Percentiles rank a stretch among this genome's conserved stretches.
Evolutionary conservation across 2,113 vertebrate genomes (phyloP).

Genomic region (Oryzias javanicus): DNA sequence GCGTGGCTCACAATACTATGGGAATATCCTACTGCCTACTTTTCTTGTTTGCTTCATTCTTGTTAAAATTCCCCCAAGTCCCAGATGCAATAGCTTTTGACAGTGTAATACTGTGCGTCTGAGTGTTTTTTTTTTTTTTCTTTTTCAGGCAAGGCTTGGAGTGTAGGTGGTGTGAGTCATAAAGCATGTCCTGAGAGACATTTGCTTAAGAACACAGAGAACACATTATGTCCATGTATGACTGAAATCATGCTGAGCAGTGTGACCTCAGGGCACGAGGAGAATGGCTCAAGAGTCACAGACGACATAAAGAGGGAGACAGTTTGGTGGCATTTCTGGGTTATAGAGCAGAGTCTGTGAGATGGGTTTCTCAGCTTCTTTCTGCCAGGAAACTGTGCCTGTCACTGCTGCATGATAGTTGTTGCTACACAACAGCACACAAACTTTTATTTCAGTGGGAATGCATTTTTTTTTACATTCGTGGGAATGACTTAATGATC

Average conservation of each 20-base stretch:
- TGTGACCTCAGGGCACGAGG: conserved; percentile 30
- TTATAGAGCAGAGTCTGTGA: conserved; percentile 25
- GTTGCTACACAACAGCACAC: conserved; percentile 12
- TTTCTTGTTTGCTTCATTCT: conserved; percentile 44
- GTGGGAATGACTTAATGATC: not conserved
- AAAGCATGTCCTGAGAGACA: conserved; percentile 57
- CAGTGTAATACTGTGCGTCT: conserved; percentile 50
- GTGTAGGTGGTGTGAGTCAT: conserved; percentile 73
- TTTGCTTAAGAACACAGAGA: conserved; percentile 53
- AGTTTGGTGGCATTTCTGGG: conserved; percentile 47
- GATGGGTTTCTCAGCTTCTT: conserved; percentile 3
- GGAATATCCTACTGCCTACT: conserved; percentile 40
- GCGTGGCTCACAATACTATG: conserved; percentile 48
- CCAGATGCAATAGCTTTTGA: conserved; percentile 38
- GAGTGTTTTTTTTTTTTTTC: conserved; percentile 23
- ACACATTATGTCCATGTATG: conserved; percentile 54
- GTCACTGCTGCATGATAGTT: conserved; percentile 14
- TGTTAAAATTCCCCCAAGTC: conserved; percentile 42
- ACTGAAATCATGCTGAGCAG: conserved; percentile 31
- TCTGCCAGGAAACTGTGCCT: conserved; percentile 16
- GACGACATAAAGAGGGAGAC: conserved; percentile 35
- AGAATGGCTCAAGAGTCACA: conserved; percentile 31
- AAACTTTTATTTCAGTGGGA: not conserved
- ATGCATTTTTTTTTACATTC: not conserved
- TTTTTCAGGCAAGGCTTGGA: conserved; percentile 44